Evolutionary conservation across 2,113 vertebrate genomes (phyloP).

Genomic region (Cephalophus harveyi): DNA sequence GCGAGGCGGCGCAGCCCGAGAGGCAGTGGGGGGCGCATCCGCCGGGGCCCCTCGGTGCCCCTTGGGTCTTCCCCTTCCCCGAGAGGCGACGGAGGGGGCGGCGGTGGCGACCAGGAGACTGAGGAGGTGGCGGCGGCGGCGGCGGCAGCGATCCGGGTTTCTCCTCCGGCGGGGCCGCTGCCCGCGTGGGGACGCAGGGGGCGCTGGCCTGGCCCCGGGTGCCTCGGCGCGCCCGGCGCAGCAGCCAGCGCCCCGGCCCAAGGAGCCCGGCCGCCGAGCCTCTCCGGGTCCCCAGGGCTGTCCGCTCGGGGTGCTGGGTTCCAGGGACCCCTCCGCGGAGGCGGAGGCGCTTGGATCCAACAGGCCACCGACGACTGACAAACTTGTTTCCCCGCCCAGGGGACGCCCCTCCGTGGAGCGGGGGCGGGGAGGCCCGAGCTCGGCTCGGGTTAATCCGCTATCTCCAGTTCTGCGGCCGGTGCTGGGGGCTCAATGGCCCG

Average conservation of each 20-base stretch:
- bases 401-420: conserved; percentile 36
- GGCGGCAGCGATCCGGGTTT: background rate
- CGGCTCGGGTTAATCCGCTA: background rate
- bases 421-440: background rate
- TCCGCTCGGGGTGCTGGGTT: background rate
- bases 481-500: background rate
- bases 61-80: background rate
- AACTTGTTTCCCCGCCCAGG: conserved; percentile 59
- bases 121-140: background rate
- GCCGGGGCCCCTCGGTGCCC: conserved; percentile 33
- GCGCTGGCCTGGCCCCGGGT: conserved; percentile 60
- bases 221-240: conserved; percentile 31
- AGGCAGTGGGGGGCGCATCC: conserved; percentile 58
- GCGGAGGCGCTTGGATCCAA: background rate
- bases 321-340: background rate
- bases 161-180: conserved; percentile 43
- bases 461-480: conserved; percentile 33
- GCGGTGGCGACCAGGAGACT: background rate
- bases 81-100: background rate
- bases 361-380: conserved; percentile 46
- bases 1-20: conserved; percentile 69
- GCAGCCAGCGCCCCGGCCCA: conserved; percentile 53
- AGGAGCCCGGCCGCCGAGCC: background rate
- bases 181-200: conserved; percentile 47
- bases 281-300: conserved; percentile 5